Evolutionary conservation across 2,888 invertebrate genomes (phyloP), one percentile per base, ranked within the genome.

Genomic region (Cynaeus angustus): DNA sequence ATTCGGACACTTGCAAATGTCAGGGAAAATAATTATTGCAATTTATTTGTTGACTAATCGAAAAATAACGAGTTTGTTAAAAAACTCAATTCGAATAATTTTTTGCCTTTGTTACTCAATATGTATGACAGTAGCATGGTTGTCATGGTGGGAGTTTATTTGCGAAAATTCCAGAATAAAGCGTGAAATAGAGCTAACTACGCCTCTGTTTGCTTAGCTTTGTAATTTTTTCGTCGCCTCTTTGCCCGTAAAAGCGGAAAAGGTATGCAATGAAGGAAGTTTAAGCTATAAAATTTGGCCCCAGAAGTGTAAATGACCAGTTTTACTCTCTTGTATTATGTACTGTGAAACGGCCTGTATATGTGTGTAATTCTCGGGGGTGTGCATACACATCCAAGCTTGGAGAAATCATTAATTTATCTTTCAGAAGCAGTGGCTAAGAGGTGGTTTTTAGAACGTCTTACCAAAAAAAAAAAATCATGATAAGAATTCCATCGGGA

Each of bases 401-500:
- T n/a, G 10, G 26, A n/a, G 30, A 28, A 28, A 26, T 58, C 58
- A 12, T 59, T 59, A 46, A 59, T 46, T 59, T 59, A 38, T 48
- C 50, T 38, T 62, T 14, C 37, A 48, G 37, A 13, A 48, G 28
- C 21, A 61, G 45, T 45, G 30, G 13, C 46, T 59, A 43, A 7
- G 38, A 61, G 41, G 52, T 50, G 30, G 43, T 64, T 52, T 38
- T 37, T 50, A 41, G 52, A 64, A 13, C 16, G 8, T 37, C n/a
- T n/a, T 12, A 10, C n/a, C n/a, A n/a, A n/a, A n/a, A n/a, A n/a
- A 9, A 53, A 33, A 53, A 53, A 65, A 45, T 53, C 21, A 45
- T 21, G 65, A 53, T 59, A 67, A 66, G 67, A 67, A 55, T 67
- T 64, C 58, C 50, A 58, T 68, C 7, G 56, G 52, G 58, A 67